These are phyloP conservation scores for Crenuchus spilurus DNA, from an alignment of 2,797 vertebrate species.

Conservation along the genomic window DNA sequence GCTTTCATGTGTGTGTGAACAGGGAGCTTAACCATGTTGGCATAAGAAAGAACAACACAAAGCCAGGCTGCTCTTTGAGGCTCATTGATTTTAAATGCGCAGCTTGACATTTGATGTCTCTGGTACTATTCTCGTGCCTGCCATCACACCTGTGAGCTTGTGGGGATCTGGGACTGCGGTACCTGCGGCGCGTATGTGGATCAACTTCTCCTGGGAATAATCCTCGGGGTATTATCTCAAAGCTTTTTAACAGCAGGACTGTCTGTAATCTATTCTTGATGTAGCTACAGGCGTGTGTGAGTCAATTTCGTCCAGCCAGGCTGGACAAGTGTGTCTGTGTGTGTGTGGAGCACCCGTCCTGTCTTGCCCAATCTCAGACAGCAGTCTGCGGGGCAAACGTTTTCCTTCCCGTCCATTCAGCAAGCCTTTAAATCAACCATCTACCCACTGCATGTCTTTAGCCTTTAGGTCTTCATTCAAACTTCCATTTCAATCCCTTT, in stretches of 20 bases:
- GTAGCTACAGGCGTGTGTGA: background rate
- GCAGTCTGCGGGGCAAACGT: background rate
- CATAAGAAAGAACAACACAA: constrained; percentile 2
- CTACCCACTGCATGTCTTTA: constrained; percentile 22
- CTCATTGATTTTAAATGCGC: constrained; percentile 39
- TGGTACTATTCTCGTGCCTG: constrained; percentile 34
- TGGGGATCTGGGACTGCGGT: constrained; percentile 26
- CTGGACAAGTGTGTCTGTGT: background rate
- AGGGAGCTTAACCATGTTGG: constrained; percentile 32
- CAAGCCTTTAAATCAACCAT: constrained; percentile 31
- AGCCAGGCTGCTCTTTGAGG: constrained; percentile 21
- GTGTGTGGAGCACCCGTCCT: constrained; percentile 3
- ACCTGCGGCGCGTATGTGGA: background rate
- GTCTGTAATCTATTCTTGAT: constrained; percentile 29
- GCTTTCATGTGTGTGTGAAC: constrained; percentile 38
- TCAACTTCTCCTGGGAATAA: constrained; percentile 4
- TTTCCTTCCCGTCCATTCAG: constrained; percentile 29
- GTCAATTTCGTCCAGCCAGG: background rate
- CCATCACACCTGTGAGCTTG: constrained; percentile 7
- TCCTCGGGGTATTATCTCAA: constrained; percentile 17
- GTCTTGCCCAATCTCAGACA: constrained; percentile 31
- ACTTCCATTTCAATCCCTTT: constrained; percentile 17
- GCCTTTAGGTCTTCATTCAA: constrained; percentile 19
- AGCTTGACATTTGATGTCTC: constrained; percentile 47
- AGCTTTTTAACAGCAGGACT: constrained; percentile 35